phyloP scores from a whole-genome alignment of 2,888 invertebrate species.

The Danaus chrysippus region DNA sequence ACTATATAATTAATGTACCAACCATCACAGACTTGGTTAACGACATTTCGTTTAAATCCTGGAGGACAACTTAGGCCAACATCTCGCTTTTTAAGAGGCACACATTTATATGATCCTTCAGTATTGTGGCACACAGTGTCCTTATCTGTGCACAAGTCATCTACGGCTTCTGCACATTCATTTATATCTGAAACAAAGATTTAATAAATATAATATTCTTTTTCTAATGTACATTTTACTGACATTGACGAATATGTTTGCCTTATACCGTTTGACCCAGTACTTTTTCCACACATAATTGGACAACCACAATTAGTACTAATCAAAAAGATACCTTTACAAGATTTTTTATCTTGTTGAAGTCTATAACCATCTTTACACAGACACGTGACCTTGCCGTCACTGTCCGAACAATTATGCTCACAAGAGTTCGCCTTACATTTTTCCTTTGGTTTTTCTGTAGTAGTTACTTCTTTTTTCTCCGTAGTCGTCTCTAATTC shows the following conservation, averaged over 20 bases:
- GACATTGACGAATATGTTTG: background rate
- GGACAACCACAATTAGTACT: constrained; percentile 20
- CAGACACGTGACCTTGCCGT: constrained; percentile 50
- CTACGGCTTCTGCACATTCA: constrained; percentile 82
- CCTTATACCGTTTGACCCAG: constrained; percentile 9
- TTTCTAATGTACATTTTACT: background rate
- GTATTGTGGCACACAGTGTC: constrained; percentile 83
- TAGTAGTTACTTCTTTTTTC: constrained; percentile 39
- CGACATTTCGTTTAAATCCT: constrained; percentile 77
- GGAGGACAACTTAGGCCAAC: constrained; percentile 69
- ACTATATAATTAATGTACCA: constrained; percentile 27
- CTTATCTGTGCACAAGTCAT: constrained; percentile 77
- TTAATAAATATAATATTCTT: background rate
- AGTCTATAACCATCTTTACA: constrained; percentile 60
- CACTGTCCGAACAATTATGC: constrained; percentile 57
- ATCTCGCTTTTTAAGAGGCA: constrained; percentile 64
- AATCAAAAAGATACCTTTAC: constrained; percentile 52
- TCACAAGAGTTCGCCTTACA: constrained; percentile 59
- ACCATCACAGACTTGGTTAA: constrained; percentile 79
- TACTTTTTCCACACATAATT: constrained; percentile 14
- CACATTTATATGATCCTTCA: constrained; percentile 82
- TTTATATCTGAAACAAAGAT: constrained; percentile 81
- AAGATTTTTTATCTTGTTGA: constrained; percentile 57
- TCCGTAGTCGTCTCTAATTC: constrained; percentile 47
- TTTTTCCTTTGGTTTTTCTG: constrained; percentile 41